Percentiles rank a stretch among this genome's conserved stretches.
These are phyloP conservation scores for Orchestia grillus DNA, from an alignment of 1,140 invertebrate genomes.

Conservation along the genomic window DNA sequence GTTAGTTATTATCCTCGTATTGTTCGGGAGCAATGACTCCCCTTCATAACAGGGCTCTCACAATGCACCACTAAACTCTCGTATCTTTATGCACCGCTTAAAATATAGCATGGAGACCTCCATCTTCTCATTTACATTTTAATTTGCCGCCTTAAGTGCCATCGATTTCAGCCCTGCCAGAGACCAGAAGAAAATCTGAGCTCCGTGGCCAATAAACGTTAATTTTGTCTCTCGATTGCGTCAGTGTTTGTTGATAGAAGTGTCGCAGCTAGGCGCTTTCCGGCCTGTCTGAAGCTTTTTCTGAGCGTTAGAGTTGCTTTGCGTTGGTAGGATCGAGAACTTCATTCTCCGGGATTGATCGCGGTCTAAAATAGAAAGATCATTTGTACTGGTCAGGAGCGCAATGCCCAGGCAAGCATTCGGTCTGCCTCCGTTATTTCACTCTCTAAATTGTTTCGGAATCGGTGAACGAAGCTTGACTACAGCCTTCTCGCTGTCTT, in stretches of 20 bases:
- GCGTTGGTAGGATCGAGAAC: not conserved
- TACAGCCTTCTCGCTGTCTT: not conserved
- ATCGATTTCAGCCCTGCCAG: not conserved
- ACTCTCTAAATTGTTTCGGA: not conserved
- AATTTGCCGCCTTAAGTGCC: not conserved
- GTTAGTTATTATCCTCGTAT: not conserved
- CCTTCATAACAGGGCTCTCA: not conserved
- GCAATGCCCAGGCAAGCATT: not conserved
- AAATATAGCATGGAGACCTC: not conserved
- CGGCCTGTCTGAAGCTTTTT: not conserved
- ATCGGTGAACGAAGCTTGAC: not conserved
- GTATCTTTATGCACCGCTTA: not conserved
- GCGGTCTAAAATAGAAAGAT: not conserved
- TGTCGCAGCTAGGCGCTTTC: not conserved
- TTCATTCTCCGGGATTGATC: not conserved
- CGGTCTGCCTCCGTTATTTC: not conserved
- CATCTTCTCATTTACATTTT: constrained; percentile 38
- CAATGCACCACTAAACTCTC: constrained; percentile 25
- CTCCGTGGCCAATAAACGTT: not conserved
- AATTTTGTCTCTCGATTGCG: not conserved
- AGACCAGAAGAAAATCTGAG: not conserved
- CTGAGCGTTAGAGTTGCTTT: not conserved
- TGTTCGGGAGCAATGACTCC: not conserved
- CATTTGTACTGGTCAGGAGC: not conserved
- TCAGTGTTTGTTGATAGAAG: constrained; percentile 24